Evolutionary conservation across 1,140 invertebrate genomes (phyloP).

Genomic region (Drosophila pseudoobscura): DNA sequence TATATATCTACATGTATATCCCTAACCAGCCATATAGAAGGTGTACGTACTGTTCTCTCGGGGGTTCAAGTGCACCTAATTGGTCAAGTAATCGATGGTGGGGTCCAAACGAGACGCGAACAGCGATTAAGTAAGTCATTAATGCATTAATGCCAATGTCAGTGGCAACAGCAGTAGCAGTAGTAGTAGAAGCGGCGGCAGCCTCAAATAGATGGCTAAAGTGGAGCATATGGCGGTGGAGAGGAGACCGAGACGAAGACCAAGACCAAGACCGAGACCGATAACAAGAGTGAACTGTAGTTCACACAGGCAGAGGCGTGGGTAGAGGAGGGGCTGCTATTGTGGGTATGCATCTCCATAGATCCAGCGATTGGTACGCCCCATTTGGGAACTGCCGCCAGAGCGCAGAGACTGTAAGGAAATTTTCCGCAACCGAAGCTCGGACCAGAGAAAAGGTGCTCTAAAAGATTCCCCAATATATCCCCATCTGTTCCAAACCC

Average conservation of each 20-base stretch:
- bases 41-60: conserved; percentile 34
- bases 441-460: no score
- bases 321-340: not conserved
- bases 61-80: conserved; percentile 35
- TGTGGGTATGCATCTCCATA: no score
- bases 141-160: conserved; percentile 81
- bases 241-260: conserved; percentile 25
- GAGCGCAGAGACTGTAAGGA: no score
- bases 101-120: conserved; percentile 30
- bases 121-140: conserved; percentile 69
- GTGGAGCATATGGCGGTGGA: conserved; percentile 21
- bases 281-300: conserved; percentile 28
- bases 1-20: not conserved
- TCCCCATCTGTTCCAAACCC: no score
- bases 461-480: no score
- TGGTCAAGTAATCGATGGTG: conserved; percentile 36
- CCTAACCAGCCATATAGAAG: conserved; percentile 23
- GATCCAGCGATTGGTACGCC: no score
- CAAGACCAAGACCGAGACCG: conserved; percentile 3
- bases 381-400: no score
- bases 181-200: conserved; percentile 25
- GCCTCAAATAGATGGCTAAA: conserved; percentile 15
- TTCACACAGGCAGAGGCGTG: conserved; percentile 20
- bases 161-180: conserved; percentile 63
- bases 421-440: no score